phyloP scores from a whole-genome alignment of 1,140 invertebrate species.

The Brachionus paranguensis region DNA sequence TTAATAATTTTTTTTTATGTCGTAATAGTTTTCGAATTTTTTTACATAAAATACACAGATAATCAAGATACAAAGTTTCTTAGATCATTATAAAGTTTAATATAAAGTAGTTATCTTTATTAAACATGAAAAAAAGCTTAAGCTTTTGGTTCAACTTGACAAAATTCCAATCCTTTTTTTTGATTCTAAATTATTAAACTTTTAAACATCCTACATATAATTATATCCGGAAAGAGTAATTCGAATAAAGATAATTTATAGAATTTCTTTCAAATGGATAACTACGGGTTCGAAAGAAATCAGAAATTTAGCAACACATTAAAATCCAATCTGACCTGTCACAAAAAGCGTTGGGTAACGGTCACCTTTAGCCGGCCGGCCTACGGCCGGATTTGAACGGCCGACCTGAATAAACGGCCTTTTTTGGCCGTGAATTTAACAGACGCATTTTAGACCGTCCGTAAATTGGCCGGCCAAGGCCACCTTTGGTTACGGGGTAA shows the following conservation, averaged over 20 bases:
- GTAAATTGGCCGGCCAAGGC: no score
- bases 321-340: neutral
- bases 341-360: no score
- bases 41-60: neutral
- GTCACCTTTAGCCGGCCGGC: no score
- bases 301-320: neutral
- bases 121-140: neutral
- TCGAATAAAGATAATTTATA: neutral
- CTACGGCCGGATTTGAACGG: no score
- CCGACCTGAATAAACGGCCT: no score
- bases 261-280: neutral
- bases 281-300: neutral
- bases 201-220: neutral
- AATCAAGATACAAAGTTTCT: neutral
- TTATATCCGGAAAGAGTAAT: neutral
- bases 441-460: no score
- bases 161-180: neutral
- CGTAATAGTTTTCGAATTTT: neutral
- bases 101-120: no score
- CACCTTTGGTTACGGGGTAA: no score
- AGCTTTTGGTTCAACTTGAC: neutral
- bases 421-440: no score
- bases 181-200: neutral
- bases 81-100: neutral
- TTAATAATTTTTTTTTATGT: neutral